These are phyloP conservation scores for Arctopsyche grandis DNA, from an alignment of 1,140 invertebrate species.

Conservation along the genomic window DNA sequence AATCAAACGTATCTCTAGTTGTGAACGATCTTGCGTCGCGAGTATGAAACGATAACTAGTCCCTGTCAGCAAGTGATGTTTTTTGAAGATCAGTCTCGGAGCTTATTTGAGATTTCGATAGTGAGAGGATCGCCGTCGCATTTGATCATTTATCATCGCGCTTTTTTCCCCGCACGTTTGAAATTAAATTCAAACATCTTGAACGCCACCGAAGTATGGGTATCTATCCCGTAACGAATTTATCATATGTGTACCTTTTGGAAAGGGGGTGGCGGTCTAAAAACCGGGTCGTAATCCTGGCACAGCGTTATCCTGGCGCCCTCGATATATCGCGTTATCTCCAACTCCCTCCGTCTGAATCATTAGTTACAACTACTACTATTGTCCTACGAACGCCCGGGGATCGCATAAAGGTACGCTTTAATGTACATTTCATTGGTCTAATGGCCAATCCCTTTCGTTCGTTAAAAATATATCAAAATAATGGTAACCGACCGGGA, in stretches of 20 bases:
- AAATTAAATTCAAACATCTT: background rate
- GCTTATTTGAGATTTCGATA: too few species aligned
- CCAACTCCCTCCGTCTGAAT: constrained; percentile 9
- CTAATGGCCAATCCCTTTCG: constrained; percentile 44
- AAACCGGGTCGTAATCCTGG: constrained; percentile 2
- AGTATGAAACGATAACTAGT: constrained; percentile 2
- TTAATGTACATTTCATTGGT: constrained; percentile 45
- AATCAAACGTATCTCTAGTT: constrained; percentile 6
- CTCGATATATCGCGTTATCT: constrained; percentile 48
- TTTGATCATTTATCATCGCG: too few species aligned
- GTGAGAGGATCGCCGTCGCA: too few species aligned
- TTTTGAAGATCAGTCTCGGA: constrained; percentile 1
- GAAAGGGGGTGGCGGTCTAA: background rate
- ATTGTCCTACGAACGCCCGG: constrained; percentile 43
- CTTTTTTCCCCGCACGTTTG: too few species aligned
- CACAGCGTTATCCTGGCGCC: constrained; percentile 4
- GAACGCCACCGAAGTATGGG: background rate
- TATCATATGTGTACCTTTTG: background rate
- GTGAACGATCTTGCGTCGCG: background rate
- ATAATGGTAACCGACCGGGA: constrained; percentile 15
- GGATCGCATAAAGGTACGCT: constrained; percentile 32
- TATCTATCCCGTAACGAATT: background rate
- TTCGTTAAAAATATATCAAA: constrained; percentile 48
- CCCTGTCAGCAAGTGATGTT: background rate
- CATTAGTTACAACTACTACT: constrained; percentile 46